Evolutionary conservation across 1,140 invertebrate species (phyloP), one percentile per base, ranked within the genome.

Genomic region (Papilio xuthus): DNA sequence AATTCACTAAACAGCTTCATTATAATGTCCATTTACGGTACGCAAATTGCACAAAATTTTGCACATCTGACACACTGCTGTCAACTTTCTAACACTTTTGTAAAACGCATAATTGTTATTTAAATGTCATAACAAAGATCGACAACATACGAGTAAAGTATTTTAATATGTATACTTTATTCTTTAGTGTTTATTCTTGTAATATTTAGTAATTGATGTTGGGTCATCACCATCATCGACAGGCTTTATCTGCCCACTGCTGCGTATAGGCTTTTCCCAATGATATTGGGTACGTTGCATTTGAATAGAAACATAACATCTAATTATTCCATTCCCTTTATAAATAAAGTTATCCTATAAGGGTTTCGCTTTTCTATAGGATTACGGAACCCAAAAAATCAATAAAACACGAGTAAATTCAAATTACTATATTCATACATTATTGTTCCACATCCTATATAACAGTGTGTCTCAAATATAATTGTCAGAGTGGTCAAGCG

Each of bases 1-100:
- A 89, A 88, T 89, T 86, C 86, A 85, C 86, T 82, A 78, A 78
- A 60, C 83, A 83, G 88, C 85, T 89, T 88, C 23, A 56, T n/a
- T n/a, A 23, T 56, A 23, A 84, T 83, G 71, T 83, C 83, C 85
- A 82, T 83, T 86, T 87, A 83, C 81, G 86, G 83, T 81, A 80
- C 84, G 83, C 85, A 85, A 87, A 88, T 88, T 85, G 85, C 83
- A 80, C 78, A 81, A 80, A 84, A 86, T 88, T 86, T 84, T 80
- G 83, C 83, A 79, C 82, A 76, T 81, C 82, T 71, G 28, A 80
- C 79, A 80, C 70, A 80, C 77, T 32, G 75, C 28, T 47, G 47
- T 13, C 12, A 18, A 18, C 32, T 13, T 32, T 28, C 26, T 67
- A 67, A 42, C 56, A 70, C 32, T 60, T 41, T 23, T 8, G 23